phyloP scores from a whole-genome alignment of 1,140 invertebrate species.

The Neodiprion pinetum region DNA sequence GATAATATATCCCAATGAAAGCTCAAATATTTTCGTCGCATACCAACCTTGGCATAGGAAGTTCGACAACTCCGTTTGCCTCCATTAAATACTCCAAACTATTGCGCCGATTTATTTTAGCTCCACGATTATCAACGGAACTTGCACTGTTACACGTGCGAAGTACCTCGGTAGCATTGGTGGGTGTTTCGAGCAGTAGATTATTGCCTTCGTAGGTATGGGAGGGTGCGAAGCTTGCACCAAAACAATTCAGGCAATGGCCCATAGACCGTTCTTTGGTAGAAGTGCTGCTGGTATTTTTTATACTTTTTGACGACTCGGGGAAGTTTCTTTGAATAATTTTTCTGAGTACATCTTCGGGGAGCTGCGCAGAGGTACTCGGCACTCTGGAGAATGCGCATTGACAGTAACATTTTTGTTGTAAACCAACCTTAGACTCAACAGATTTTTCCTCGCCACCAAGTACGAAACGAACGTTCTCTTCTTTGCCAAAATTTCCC shows the following conservation, averaged over 20 bases:
- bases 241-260: constrained; percentile 46
- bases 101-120: constrained; percentile 36
- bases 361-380: constrained; percentile 51
- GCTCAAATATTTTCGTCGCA: neutral
- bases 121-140: constrained; percentile 20
- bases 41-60: constrained; percentile 67
- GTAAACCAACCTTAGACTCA: constrained; percentile 43
- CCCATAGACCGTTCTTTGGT: constrained; percentile 30
- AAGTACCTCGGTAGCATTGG: constrained; percentile 53
- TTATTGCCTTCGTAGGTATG: constrained; percentile 41
- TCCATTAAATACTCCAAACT: constrained; percentile 53
- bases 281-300: constrained; percentile 27
- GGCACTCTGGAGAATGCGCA: constrained; percentile 48
- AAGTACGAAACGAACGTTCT: constrained; percentile 75
- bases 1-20: constrained; percentile 34
- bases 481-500: constrained; percentile 26
- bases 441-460: constrained; percentile 76
- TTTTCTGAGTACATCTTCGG: constrained; percentile 49
- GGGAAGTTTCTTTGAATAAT: constrained; percentile 56
- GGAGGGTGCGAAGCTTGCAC: constrained; percentile 26
- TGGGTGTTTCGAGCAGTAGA: constrained; percentile 50
- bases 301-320: constrained; percentile 53
- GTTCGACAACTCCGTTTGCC: constrained; percentile 64
- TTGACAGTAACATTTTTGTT: constrained; percentile 41
- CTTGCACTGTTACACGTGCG: constrained; percentile 39